Evolutionary conservation across 2,797 vertebrate genomes (phyloP).

Genomic region (Aratinga solstitialis): DNA sequence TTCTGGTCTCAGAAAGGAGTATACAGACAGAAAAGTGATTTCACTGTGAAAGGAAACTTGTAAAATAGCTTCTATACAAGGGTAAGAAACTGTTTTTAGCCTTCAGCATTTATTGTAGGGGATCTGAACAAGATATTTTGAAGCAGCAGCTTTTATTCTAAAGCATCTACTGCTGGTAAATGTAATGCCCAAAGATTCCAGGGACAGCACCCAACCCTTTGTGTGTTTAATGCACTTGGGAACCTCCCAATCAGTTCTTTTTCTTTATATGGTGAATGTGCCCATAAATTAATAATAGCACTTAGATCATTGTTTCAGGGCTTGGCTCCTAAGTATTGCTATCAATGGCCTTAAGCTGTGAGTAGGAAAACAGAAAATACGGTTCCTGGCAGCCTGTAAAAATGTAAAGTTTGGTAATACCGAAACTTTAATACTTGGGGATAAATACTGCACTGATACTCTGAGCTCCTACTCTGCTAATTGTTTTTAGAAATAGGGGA

Average conservation of each 20-base stretch:
- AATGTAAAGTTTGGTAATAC: not conserved
- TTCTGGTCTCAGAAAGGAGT: not conserved
- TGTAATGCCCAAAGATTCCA: not conserved
- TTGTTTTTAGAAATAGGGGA: not conserved
- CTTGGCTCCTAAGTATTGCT: not conserved
- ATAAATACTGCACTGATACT: not conserved
- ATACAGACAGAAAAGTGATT: not conserved
- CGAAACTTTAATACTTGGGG: not conserved
- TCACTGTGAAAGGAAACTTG: conserved; percentile 17
- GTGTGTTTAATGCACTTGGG: not conserved
- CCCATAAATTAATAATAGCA: not conserved
- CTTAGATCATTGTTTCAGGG: not conserved
- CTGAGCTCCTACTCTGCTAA: not conserved
- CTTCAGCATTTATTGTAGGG: not conserved
- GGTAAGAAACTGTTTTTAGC: not conserved
- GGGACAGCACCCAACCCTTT: not conserved
- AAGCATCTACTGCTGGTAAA: not conserved
- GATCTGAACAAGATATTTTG: not conserved
- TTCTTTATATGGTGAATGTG: not conserved
- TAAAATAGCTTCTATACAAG: not conserved
- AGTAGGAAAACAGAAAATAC: not conserved
- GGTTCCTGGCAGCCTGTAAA: not conserved
- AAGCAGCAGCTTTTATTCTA: not conserved
- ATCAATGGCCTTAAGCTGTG: conserved; percentile 14
- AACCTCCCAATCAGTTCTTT: not conserved